Conservation (phyloP, 2,113 vertebrate genomes). For the zebrafish (Danio rerio) region GRCz12tu NC_133196.1:4792001-4792500, state of each 20-base stretch:
- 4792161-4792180: background rate
- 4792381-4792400: background rate
- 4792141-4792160: slow-evolving; percentile 1
- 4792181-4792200: background rate
- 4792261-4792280: background rate
- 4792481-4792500: background rate
- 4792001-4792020: background rate
- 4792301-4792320: background rate
- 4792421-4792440: background rate
- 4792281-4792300: background rate
- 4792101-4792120: background rate
- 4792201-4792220: background rate
- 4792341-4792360: background rate
- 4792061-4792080: background rate
- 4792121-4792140: background rate
- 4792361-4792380: background rate
- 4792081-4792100: background rate
- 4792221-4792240: fast-evolving
- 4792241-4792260: background rate
- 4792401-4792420: background rate
- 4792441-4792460: background rate
- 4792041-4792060: background rate
- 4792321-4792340: background rate
- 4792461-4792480: background rate
- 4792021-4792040: background rate